Conservation (phyloP, 2,797 vertebrate species). For the Anniella stebbinsi region DNA sequence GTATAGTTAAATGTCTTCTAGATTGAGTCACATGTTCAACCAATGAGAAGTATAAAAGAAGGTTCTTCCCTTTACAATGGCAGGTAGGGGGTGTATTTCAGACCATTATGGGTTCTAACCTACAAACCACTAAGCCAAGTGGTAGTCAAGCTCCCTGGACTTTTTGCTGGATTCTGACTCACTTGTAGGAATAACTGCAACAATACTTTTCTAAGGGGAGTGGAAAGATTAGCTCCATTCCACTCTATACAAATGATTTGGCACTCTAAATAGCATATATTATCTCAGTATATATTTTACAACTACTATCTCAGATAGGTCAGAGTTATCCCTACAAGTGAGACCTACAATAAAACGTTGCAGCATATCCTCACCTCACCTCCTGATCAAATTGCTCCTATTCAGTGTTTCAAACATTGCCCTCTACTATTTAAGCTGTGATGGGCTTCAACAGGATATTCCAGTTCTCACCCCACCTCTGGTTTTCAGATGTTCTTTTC, state of each 20-base stretch:
- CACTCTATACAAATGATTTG: too few relatives aligned
- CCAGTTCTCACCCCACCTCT: too few relatives aligned
- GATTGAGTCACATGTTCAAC: background rate
- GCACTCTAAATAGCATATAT: background rate
- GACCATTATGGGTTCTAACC: background rate
- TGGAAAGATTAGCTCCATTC: background rate
- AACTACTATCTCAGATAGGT: background rate
- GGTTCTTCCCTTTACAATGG: accelerated
- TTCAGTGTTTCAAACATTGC: too few relatives aligned
- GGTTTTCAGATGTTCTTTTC: too few relatives aligned
- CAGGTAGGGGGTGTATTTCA: background rate
- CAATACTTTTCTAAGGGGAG: background rate
- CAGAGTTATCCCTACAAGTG: background rate
- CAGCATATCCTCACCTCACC: too few relatives aligned
- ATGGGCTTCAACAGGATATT: too few relatives aligned
- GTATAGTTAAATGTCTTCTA: background rate
- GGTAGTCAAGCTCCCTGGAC: background rate
- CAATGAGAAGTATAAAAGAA: background rate
- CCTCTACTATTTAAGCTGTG: too few relatives aligned
- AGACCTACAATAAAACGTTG: too few relatives aligned
- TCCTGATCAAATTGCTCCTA: too few relatives aligned
- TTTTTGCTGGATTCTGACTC: background rate
- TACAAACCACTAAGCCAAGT: background rate
- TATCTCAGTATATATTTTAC: background rate
- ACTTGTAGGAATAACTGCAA: background rate